Conservation (phyloP, 1,140 invertebrate genomes). For the Parapsyche elsis region DNA sequence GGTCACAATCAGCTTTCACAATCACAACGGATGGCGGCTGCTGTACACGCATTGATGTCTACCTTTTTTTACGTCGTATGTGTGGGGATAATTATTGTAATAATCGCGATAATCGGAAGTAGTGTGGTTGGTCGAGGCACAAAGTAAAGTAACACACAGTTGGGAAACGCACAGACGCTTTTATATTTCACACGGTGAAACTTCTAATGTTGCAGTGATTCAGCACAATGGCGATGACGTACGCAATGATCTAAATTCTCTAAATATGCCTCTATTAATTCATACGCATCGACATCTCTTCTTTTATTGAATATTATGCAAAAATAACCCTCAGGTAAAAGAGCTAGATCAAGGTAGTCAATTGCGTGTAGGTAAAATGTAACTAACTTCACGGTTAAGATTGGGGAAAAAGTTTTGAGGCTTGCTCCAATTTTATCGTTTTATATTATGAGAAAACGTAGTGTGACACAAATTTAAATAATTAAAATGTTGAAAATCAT, state of each 20-base stretch:
- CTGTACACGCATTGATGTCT: not conserved
- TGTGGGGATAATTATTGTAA: conserved; percentile 11
- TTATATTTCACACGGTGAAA: conserved; percentile 38
- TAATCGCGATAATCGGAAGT: conserved; percentile 24
- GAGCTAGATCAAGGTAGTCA: too few relatives aligned
- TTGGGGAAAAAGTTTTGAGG: too few relatives aligned
- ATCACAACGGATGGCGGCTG: not conserved
- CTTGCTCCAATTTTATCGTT: too few relatives aligned
- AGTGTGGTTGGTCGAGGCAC: not conserved
- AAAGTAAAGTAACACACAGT: conserved; percentile 26
- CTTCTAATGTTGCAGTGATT: conserved; percentile 24
- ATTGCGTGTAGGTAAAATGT: too few relatives aligned
- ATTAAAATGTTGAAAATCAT: not conserved
- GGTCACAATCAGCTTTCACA: conserved; percentile 9
- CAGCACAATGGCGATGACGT: conserved; percentile 23
- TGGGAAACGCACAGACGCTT: conserved; percentile 23
- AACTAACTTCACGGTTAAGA: too few relatives aligned
- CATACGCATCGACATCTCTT: not conserved
- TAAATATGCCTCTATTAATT: not conserved
- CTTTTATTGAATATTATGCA: too few relatives aligned
- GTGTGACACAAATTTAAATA: not conserved
- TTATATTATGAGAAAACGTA: too few relatives aligned
- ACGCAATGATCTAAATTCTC: conserved; percentile 24
- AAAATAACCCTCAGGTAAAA: too few relatives aligned
- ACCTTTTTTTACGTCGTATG: not conserved